A percentile compares a stretch with the other conserved stretches of the same genome.
phyloP scores from a whole-genome alignment of 2,113 vertebrate species.

The Andinoacara biseriatus region DNA sequence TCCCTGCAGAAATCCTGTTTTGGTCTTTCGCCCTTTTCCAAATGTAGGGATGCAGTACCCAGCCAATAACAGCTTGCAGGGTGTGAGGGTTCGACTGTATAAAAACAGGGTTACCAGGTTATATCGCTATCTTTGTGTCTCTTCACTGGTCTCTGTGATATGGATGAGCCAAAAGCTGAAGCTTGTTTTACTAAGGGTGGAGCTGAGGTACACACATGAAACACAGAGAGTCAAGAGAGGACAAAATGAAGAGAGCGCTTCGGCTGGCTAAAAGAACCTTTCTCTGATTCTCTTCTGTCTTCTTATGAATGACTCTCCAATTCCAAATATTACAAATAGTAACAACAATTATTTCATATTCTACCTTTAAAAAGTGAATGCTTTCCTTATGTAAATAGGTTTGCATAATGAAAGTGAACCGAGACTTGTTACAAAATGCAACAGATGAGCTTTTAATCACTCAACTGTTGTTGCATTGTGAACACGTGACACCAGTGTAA shows the following conservation, averaged over 20 bases:
- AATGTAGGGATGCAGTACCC: neutral
- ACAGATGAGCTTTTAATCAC: conserved; percentile 14
- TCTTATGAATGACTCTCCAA: neutral
- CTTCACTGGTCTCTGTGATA: neutral
- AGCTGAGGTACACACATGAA: neutral
- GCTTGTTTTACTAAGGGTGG: neutral
- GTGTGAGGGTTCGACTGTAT: neutral
- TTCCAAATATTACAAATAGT: neutral
- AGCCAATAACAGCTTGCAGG: neutral
- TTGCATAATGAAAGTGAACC: neutral
- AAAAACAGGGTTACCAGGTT: neutral
- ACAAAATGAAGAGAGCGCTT: neutral
- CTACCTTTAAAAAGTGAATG: neutral
- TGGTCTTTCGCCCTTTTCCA: neutral
- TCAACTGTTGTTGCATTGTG: neutral
- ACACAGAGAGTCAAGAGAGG: neutral
- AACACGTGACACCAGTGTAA: neutral
- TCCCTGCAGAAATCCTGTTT: neutral
- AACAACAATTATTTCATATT: neutral
- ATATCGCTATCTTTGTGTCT: neutral
- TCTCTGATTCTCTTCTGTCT: neutral
- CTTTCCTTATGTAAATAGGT: neutral
- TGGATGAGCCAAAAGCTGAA: neutral
- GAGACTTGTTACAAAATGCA: neutral
- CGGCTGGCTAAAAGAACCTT: neutral